These are phyloP conservation scores for Lonchura striata DNA, from an alignment of 2,113 vertebrate genomes.

Conservation along the genomic window DNA sequence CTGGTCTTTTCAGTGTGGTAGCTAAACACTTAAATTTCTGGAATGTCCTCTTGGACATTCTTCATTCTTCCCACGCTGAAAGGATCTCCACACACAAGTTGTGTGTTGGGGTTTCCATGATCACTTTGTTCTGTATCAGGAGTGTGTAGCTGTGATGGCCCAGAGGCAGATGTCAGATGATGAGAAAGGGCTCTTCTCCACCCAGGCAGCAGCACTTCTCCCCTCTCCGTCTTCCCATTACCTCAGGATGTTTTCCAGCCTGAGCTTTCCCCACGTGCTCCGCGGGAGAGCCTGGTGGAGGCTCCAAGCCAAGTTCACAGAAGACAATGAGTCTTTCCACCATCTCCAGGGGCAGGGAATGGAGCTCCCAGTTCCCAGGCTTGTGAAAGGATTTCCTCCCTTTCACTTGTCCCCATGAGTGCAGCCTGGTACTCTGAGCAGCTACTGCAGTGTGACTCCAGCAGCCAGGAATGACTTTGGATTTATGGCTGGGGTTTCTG, in stretches of 20 bases:
- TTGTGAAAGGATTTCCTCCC: constrained; percentile 37
- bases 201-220: neutral
- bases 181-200: neutral
- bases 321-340: neutral
- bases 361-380: constrained; percentile 6
- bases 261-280: neutral
- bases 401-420: neutral
- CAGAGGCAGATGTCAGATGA: neutral
- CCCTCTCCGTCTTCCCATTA: neutral
- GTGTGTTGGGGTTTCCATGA: neutral
- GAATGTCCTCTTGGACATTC: neutral
- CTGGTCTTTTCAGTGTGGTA: neutral
- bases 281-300: accelerated
- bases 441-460: neutral
- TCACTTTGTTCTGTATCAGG: neutral
- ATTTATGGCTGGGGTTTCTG: neutral
- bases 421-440: neutral
- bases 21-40: neutral
- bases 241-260: neutral
- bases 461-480: neutral
- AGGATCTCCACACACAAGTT: neutral
- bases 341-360: neutral
- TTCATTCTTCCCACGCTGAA: neutral
- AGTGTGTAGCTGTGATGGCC: neutral
- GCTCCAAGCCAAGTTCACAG: neutral